Evolutionary conservation across 2,888 invertebrate genomes (phyloP).

Genomic region (Gortyna flavago): DNA sequence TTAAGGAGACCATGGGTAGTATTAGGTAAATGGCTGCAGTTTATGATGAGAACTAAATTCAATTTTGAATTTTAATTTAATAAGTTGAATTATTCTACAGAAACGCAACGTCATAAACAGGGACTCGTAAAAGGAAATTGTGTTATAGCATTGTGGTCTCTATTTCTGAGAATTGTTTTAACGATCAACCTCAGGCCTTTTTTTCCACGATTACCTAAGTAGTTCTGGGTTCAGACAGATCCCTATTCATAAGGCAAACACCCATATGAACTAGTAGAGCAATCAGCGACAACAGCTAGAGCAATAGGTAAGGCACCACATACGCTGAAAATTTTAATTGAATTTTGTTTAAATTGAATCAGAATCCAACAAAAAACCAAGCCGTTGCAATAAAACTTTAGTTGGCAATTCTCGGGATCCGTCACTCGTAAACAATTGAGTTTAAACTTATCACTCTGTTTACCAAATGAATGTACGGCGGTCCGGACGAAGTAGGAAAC

Average conservation of each 20-base stretch:
- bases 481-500: constrained; percentile 4
- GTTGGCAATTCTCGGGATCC: background rate
- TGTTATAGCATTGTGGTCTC: background rate
- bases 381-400: background rate
- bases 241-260: background rate
- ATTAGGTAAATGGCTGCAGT: background rate
- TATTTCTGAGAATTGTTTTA: background rate
- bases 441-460: constrained; percentile 33
- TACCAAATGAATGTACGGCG: constrained; percentile 11
- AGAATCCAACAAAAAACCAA: background rate
- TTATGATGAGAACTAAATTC: background rate
- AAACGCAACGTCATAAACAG: background rate
- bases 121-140: background rate
- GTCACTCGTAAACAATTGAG: constrained; percentile 32
- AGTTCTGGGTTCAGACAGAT: background rate
- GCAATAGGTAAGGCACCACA: background rate
- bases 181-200: background rate
- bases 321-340: background rate
- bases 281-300: too few species aligned
- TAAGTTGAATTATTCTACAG: background rate
- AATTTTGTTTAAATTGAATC: background rate
- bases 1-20: background rate
- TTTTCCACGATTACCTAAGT: background rate
- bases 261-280: too few species aligned
- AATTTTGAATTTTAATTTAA: background rate